Conservation (phyloP, 2,888 invertebrate genomes). For the Standfussiana lucernea region DNA sequence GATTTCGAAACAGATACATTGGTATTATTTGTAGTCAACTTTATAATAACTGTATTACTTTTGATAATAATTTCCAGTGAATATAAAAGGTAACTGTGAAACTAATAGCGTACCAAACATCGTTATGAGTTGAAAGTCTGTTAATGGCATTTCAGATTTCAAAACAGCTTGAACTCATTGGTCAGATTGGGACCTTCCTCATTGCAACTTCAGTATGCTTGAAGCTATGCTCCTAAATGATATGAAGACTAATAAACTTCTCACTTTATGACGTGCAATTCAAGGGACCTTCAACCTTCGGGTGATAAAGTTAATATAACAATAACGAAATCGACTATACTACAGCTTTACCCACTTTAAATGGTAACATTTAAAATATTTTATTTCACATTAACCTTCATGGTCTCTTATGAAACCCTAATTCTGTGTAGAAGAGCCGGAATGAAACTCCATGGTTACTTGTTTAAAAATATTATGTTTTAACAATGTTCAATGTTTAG, state of each 20-base stretch:
- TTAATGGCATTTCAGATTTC: no score
- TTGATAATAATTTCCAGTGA: not conserved
- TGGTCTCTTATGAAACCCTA: not conserved
- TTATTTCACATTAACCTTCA: no score
- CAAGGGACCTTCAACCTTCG: not conserved
- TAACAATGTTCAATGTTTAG: no score
- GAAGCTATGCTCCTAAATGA: not conserved
- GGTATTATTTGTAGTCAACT: not conserved
- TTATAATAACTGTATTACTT: not conserved
- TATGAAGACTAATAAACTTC: not conserved
- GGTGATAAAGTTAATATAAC: no score
- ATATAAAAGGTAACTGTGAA: not conserved
- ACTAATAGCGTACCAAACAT: not conserved
- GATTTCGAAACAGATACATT: constrained; percentile 9
- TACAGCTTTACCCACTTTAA: not conserved
- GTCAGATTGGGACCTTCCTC: no score
- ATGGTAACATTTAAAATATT: no score
- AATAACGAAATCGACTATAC: not conserved
- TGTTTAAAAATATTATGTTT: no score
- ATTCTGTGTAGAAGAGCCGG: no score
- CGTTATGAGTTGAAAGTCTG: no score
- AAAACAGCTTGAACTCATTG: no score
- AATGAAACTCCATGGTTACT: no score
- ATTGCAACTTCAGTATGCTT: no score
- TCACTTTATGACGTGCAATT: not conserved